Evolutionary conservation across 1,140 invertebrate genomes (phyloP), one percentile per base, ranked within the genome.

Genomic region (Matsumurasca onukii): DNA sequence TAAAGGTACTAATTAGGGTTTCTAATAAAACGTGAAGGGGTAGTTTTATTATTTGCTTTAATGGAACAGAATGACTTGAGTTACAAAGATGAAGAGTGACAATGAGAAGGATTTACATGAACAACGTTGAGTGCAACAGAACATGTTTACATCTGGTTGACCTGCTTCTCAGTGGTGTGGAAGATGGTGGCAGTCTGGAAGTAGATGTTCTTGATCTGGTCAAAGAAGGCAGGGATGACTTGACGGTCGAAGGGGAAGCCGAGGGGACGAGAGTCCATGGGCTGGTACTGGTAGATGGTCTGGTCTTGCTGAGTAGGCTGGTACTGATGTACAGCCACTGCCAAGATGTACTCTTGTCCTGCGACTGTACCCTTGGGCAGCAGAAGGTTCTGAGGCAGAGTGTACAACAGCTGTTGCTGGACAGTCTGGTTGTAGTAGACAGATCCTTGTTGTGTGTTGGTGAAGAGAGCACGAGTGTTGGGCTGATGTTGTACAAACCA

Each of bases 271-370:
- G 51, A 45, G 52, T 73, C 72, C 31, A 67, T 57, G 34, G 63
- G 31, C 29, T 69, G 62, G 65, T 71, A 68, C 27, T 69, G 49
- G 31, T 67, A 34, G 49, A 25, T 64, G 49, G 45, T 29, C 17
- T 68, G 39, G 1, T 45, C 48, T 5, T 65, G 31, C 29, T 30
- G n/a, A 20, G 52, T 17, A 22, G 45, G 52, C 12, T 85, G 84
- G 70, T 31, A 22, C 27, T 69, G 27, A n/a, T 80, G 81, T 0
- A 89, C 80, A 27, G 83, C 78, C 15, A 87, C 82, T 72, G 85
- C 86, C 0, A 89, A 69, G 69, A 85, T 78, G 76, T 85, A 84
- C 12, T 82, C 78, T 79, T 88, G 82, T 74, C 87, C 88, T 55
- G 83, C 82, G 31, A 80, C 77, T 66, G 77, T 82, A 72, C 88